Evolutionary conservation across 1,140 invertebrate species (phyloP), one percentile per base, ranked within the genome.

Genomic region (Musca vetustissima): DNA sequence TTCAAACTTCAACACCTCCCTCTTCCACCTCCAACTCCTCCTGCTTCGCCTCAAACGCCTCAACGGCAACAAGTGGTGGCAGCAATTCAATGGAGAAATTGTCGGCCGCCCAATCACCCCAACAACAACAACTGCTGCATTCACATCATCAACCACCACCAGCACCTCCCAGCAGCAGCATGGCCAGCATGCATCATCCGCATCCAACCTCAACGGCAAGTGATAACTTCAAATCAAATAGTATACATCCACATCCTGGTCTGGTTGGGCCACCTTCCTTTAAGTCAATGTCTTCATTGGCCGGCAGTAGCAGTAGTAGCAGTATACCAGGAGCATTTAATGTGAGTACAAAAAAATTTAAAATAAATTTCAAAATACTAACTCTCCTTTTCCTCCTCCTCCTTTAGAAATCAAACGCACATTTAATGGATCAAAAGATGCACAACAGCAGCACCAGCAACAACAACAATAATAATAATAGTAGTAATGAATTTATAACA

Each of bases 401-500:
- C 9, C 22, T 64, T 21, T 22, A 65, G 64, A 65, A 65, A 65
- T 50, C 64, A 25, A 65, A 65, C 48, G 48, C 64, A 65, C 64
- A 65, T 25, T 24, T 50, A 65, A 48, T 49, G 43, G 64, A 65
- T 65, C 43, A 49, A 49, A 65, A 65, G 48, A 65, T 65, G 64
- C 43, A 50, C 64, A 65, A n/a, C n/a, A n/a, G n/a, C n/a, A n/a
- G n/a, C n/a, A n/a, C n/a, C n/a, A n/a, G n/a, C n/a, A n/a, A n/a
- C n/a, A n/a, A n/a, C n/a, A n/a, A n/a, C n/a, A n/a, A n/a, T n/a
- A n/a, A n/a, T n/a, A n/a, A 65, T 50, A 65, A 28, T 65, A 59
- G 28, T 36, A 36, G 14, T 61, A 61, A 61, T 36, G 57, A 61
- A 36, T 61, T 61, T 21, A 61, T 61, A 61, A 61, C 57, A 61